phyloP scores from a whole-genome alignment of 2,113 vertebrate genomes.

The Heterotis niloticus region DNA sequence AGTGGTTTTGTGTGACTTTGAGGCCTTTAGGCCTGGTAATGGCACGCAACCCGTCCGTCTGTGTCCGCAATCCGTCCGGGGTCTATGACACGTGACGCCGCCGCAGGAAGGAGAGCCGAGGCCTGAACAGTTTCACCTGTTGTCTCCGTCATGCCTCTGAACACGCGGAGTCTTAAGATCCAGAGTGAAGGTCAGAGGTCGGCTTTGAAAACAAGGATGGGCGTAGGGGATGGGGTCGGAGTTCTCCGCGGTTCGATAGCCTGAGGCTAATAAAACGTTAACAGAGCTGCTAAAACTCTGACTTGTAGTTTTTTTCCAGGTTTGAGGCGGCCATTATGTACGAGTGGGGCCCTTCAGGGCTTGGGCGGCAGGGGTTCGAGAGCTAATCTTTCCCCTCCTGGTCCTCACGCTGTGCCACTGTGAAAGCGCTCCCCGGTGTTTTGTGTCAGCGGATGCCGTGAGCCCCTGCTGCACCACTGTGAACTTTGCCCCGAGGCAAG shows the following conservation, averaged over 20 bases:
- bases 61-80: not conserved
- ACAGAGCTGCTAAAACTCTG: conserved; percentile 20
- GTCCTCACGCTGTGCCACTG: conserved; percentile 16
- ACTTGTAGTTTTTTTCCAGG: not conserved
- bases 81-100: not conserved
- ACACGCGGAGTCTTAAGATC: conserved; percentile 7
- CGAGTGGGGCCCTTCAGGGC: not conserved
- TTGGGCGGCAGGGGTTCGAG: not conserved
- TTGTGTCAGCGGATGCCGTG: not conserved
- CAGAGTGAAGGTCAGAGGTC: conserved; percentile 16
- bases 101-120: not conserved
- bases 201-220: conserved; percentile 25
- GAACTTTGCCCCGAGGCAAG: not conserved
- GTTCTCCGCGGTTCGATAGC: conserved; percentile 21
- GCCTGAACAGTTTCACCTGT: conserved; percentile 13
- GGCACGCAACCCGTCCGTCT: no score
- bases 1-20: no score
- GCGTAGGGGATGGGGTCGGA: conserved; percentile 5
- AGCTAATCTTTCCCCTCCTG: not conserved
- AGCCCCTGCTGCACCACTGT: not conserved
- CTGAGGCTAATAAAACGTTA: conserved; percentile 29
- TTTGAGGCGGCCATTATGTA: conserved; percentile 12
- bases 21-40: no score
- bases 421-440: not conserved
- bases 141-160: not conserved